Percentiles rank a stretch among this genome's conserved stretches.
Evolutionary conservation across 2,113 vertebrate species (phyloP).

Genomic region (Ammospiza nelsoni): DNA sequence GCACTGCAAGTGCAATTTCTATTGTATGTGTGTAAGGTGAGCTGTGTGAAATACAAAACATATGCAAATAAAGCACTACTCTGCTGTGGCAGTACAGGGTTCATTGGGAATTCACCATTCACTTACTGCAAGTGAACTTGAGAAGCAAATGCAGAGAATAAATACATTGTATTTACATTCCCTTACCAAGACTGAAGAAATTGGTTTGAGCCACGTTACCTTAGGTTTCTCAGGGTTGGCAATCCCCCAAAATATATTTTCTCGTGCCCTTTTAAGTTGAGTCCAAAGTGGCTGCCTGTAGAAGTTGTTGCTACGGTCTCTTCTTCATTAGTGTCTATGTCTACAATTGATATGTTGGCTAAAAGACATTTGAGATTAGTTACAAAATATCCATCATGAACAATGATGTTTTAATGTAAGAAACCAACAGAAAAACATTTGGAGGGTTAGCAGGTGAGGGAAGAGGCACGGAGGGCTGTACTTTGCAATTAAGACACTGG

Average conservation of each 20-base stretch:
- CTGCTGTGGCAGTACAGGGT: background rate
- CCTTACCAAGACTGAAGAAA: background rate
- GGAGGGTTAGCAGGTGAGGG: background rate
- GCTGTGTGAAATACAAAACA: background rate
- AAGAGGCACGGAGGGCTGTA: background rate
- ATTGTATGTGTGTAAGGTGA: background rate
- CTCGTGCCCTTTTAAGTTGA: conserved; percentile 91
- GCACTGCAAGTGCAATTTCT: background rate
- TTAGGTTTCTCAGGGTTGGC: conserved; percentile 89
- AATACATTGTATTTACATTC: background rate
- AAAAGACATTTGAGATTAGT: conserved; percentile 36
- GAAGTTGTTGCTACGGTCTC: conserved; percentile 83
- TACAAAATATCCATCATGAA: background rate
- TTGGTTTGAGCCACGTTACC: conserved; percentile 71
- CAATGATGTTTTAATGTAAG: background rate
- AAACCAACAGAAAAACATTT: background rate
- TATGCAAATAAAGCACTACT: background rate
- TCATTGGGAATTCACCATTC: background rate
- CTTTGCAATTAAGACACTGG: background rate
- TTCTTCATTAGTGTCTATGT: conserved; percentile 84
- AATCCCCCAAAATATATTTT: conserved; percentile 97
- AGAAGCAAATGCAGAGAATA: background rate
- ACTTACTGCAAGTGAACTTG: background rate
- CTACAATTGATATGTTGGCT: conserved; percentile 90
- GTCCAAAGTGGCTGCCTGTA: conserved; percentile 87